These are phyloP conservation scores for Channallabes apus DNA, from an alignment of 2,797 vertebrate genomes.

Conservation along the genomic window DNA sequence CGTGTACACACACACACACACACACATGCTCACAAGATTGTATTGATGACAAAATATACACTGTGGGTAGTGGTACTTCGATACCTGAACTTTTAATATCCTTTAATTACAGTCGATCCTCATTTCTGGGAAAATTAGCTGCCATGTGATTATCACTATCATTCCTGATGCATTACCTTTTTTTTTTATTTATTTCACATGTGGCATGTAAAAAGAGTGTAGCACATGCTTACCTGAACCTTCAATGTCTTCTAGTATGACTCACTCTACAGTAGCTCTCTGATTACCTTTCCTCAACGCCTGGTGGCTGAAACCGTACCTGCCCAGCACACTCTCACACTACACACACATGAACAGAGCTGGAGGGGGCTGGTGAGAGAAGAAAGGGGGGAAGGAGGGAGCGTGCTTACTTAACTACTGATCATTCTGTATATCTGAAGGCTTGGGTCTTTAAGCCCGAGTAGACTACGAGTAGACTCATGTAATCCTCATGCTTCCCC, in stretches of 20 bases:
- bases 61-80: conserved; percentile 61
- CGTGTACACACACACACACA: conserved; percentile 22
- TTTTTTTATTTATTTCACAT: conserved; percentile 43
- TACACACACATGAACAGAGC: conserved; percentile 54
- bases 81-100: conserved; percentile 52
- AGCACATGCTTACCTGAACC: conserved; percentile 40
- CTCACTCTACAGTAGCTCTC: conserved; percentile 54
- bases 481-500: conserved; percentile 42
- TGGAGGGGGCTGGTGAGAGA: conserved; percentile 51
- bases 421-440: conserved; percentile 56
- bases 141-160: conserved; percentile 40
- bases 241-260: conserved; percentile 42
- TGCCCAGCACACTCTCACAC: conserved; percentile 47
- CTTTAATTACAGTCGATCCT: conserved; percentile 42
- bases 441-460: conserved; percentile 36
- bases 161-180: conserved; percentile 23
- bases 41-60: conserved; percentile 48
- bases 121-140: conserved; percentile 47
- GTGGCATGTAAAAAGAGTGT: conserved; percentile 32
- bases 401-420: conserved; percentile 71
- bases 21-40: conserved; percentile 49
- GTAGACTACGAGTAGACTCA: conserved; percentile 59
- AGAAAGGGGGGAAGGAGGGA: conserved; percentile 44
- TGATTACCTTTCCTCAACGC: conserved; percentile 46
- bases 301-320: conserved; percentile 51